phyloP scores from a whole-genome alignment of 2,797 vertebrate species.

The Anomalospiza imberbis region DNA sequence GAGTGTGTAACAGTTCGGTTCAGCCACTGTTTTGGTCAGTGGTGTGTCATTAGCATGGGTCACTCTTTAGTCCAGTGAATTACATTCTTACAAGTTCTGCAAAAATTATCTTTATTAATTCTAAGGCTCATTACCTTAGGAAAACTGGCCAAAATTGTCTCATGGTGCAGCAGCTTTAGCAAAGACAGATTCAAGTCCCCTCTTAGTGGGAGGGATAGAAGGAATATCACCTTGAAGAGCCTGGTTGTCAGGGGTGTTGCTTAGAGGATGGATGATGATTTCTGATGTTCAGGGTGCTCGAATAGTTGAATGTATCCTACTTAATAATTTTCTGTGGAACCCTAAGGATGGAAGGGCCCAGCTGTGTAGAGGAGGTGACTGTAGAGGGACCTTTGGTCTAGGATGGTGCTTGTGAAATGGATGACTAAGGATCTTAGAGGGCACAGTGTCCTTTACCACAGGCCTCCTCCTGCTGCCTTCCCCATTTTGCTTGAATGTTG shows the following conservation, averaged over 20 bases:
- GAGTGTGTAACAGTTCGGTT: rapidly evolving
- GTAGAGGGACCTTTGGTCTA: not conserved
- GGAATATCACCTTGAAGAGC: not conserved
- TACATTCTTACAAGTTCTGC: not conserved
- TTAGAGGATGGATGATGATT: not conserved
- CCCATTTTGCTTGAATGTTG: not conserved
- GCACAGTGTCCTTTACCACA: not conserved
- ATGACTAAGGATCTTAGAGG: not conserved
- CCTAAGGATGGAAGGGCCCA: not conserved
- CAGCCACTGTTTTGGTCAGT: not conserved
- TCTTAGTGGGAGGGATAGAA: not conserved
- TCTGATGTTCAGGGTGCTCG: not conserved
- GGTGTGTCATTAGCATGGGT: not conserved
- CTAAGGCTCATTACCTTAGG: not conserved
- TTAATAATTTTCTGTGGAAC: not conserved
- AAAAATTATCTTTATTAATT: not conserved
- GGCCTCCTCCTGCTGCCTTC: not conserved
- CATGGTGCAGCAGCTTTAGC: not conserved
- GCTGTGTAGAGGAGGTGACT: not conserved
- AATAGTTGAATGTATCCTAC: not conserved
- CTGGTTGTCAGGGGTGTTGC: not conserved
- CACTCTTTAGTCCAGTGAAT: not conserved
- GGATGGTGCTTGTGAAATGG: not conserved
- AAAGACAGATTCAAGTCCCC: not conserved
- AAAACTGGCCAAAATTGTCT: not conserved